Conservation (phyloP, 2,113 vertebrate species). For the Hippocampus abdominalis region DNA sequence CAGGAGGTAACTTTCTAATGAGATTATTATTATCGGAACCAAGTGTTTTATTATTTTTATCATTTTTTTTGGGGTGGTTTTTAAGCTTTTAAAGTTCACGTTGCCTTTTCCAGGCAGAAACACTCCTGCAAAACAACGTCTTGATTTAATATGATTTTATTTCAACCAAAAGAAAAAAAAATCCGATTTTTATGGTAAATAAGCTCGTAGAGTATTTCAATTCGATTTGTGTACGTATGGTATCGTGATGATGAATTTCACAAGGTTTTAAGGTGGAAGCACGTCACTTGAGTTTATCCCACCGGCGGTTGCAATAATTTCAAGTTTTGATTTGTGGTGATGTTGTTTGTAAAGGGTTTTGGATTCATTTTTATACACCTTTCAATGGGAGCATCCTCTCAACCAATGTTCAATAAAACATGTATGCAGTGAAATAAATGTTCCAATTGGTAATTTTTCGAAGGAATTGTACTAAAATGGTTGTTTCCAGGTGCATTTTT, state of each 20-base stretch:
- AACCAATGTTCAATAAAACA: slow-evolving; percentile 68
- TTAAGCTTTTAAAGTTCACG: slow-evolving; percentile 33
- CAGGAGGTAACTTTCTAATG: not conserved
- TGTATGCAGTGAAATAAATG: slow-evolving; percentile 34
- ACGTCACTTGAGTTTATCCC: slow-evolving; percentile 12
- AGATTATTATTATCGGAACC: slow-evolving; percentile 8
- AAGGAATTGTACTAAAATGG: not conserved
- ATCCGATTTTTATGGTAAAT: slow-evolving; percentile 9
- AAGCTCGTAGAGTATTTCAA: slow-evolving; percentile 36
- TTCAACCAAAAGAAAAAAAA: slow-evolving; percentile 4
- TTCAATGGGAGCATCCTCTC: slow-evolving; percentile 48
- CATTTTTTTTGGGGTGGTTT: not conserved
- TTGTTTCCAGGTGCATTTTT: not conserved
- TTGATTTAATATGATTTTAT: slow-evolving; percentile 15
- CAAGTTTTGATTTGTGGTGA: slow-evolving; percentile 59
- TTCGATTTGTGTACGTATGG: slow-evolving; percentile 23
- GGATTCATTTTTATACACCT: slow-evolving; percentile 53
- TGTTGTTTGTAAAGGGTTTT: slow-evolving; percentile 41
- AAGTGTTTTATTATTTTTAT: slow-evolving; percentile 24
- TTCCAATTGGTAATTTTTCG: slow-evolving; percentile 15
- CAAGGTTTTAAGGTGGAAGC: slow-evolving; percentile 8
- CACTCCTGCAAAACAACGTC: slow-evolving; percentile 35
- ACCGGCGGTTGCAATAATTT: slow-evolving; percentile 50
- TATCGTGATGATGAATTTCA: slow-evolving; percentile 7
- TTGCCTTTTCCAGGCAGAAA: slow-evolving; percentile 35